Evolutionary conservation across 37 sponge, comb jelly and placozoan species (phyloP).

Genomic region (Mnemiopsis leidyi): DNA sequence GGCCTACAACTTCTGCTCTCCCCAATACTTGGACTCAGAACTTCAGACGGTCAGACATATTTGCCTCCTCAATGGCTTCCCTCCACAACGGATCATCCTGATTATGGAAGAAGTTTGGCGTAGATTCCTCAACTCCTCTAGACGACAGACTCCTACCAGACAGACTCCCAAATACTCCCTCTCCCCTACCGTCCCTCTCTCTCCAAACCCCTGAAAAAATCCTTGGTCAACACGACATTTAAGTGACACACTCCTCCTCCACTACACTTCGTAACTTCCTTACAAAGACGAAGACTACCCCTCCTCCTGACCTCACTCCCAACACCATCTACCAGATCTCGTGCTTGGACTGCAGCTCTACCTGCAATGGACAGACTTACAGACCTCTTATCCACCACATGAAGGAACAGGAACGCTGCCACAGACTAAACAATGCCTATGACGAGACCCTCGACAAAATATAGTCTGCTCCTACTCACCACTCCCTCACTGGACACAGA

Average conservation of each 20-base stretch:
- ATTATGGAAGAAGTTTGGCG: too few species aligned
- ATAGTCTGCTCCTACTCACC: not conserved
- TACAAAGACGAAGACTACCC: slow-evolving; percentile 35
- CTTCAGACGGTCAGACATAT: too few species aligned
- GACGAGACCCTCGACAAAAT: not conserved
- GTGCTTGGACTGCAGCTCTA: not conserved
- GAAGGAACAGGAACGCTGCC: not conserved
- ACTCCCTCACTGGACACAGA: not conserved
- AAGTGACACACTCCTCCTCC: not conserved
- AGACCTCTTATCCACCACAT: not conserved
- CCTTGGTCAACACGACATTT: not conserved
- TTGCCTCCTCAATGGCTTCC: too few species aligned
- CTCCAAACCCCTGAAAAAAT: not conserved
- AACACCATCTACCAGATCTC: slow-evolving; percentile 11
- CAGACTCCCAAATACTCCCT: too few species aligned
- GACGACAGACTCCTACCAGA: too few species aligned
- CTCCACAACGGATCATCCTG: too few species aligned
- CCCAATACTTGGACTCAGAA: too few species aligned
- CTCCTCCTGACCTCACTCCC: not conserved
- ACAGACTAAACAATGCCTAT: not conserved
- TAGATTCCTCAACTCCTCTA: too few species aligned
- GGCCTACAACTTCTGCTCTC: too few species aligned
- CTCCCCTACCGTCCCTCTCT: not conserved
- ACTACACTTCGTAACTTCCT: not conserved
- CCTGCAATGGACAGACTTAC: not conserved